Base-by-base conservation (phyloP, 2,888 invertebrate species). In the Dasysyrphus tricinctus region DNA sequence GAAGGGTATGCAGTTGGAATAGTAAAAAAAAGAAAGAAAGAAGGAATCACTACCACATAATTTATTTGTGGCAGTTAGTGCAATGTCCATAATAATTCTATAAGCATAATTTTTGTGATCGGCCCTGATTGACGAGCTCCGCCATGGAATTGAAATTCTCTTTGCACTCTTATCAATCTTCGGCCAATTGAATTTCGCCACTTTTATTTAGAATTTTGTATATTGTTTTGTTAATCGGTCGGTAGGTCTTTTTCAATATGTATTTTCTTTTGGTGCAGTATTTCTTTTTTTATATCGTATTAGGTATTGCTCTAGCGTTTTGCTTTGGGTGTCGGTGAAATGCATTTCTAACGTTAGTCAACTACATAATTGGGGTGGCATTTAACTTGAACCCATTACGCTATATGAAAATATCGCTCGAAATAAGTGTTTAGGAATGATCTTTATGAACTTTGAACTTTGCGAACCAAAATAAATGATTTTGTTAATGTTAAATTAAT, bases 101-200 rank as follows among this genome's bases (percentile, higher is more conserved):
- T 82, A 74, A 70, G 14, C 65, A 65, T 65, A 37, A 24, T 69
- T 54, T 61, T 37, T 61, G 24, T 49, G 19, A 51, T 70, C 42
- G 67, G n/a, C 47, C 63, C 29, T 4, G 12, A 49, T 61, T 8
- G 39, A 42, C 39, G 16, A 65, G 19, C 29, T 42, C 47, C 47
- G 63, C 57, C 37, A 69, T 61, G 73, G 69, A 61, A 56, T 3
- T 54, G 24, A 76, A 77, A 63, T 78, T 81, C 51, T 70, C 65
- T 76, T 51, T 56, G 39, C 47, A 49, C 14, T 81, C 81, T 86
- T 78, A 86, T 86, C 85, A 86, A 81, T 81, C 69, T 73, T 73
- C 56, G 54, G 63, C 73, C 63, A 80, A 77, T 77, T 77, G 51
- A 69, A 49, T 80, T 77, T 76, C 29, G 84, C 59, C 69, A 72